These are phyloP conservation scores for Cephus rjabovi DNA, from an alignment of 2,888 invertebrate genomes.

Conservation along the genomic window DNA sequence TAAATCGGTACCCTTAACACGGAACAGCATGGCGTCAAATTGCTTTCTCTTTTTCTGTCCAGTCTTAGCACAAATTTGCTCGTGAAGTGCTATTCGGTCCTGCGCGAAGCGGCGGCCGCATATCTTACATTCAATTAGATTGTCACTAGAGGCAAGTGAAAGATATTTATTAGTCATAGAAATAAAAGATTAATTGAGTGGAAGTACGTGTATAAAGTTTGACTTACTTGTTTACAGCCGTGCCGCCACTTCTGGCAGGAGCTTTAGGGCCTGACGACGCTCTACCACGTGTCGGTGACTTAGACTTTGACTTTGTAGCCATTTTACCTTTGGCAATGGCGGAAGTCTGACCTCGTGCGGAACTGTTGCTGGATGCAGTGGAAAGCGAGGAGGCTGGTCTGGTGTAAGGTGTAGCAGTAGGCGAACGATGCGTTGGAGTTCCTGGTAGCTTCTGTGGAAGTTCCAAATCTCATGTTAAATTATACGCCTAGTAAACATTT, in stretches of 20 bases:
- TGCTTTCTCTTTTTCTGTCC: constrained; percentile 86
- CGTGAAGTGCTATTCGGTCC: constrained; percentile 86
- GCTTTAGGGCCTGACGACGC: constrained; percentile 21
- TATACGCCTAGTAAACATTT: not conserved
- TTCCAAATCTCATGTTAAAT: constrained; percentile 3
- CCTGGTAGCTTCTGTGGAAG: constrained; percentile 4
- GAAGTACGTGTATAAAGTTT: not conserved
- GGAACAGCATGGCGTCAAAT: constrained; percentile 91
- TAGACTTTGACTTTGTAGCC: constrained; percentile 38
- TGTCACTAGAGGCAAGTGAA: constrained; percentile 40
- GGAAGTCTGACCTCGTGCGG: constrained; percentile 39
- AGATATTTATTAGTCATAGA: not conserved
- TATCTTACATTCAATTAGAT: constrained; percentile 74
- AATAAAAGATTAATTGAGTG: not conserved
- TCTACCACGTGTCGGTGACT: constrained; percentile 23
- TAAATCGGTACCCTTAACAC: constrained; percentile 91
- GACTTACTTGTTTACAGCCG: constrained; percentile 21
- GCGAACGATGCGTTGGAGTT: constrained; percentile 24
- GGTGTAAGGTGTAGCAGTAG: constrained; percentile 32
- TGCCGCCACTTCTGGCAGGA: constrained; percentile 13
- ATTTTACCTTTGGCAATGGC: constrained; percentile 37
- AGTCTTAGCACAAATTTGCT: constrained; percentile 86
- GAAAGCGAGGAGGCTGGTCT: constrained; percentile 43
- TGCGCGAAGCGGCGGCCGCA: constrained; percentile 85
- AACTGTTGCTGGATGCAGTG: constrained; percentile 40